Percentiles rank a stretch among this genome's conserved stretches.
These are phyloP conservation scores for Lysandra coridon DNA, from an alignment of 2,888 invertebrate genomes.

Conservation along the genomic window DNA sequence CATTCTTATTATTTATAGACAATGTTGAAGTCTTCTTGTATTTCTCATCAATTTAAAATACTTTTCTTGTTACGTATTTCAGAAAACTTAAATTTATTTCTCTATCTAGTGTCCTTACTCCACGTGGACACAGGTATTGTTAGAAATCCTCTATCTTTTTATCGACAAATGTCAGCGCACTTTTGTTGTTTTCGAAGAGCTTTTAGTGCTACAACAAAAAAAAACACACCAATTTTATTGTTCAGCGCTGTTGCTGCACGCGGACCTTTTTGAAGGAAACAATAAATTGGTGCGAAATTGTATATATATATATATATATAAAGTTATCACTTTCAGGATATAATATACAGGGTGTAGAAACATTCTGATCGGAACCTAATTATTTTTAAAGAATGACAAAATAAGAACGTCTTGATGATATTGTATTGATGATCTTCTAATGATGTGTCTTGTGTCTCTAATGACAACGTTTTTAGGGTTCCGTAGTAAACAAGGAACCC, in stretches of 20 bases:
- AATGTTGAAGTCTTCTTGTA: no score
- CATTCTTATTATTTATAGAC: no score
- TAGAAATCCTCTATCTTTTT: background rate
- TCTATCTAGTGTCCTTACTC: background rate
- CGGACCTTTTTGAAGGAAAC: background rate
- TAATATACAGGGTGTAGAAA: background rate
- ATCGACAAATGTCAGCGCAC: conserved; percentile 2
- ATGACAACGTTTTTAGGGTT: no score
- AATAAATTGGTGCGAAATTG: background rate
- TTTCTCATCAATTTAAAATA: background rate
- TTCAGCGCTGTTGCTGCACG: background rate
- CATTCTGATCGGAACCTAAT: background rate
- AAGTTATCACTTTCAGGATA: background rate
- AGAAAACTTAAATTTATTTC: background rate
- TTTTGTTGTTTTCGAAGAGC: conserved; percentile 7
- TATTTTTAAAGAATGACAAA: background rate
- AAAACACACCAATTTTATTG: background rate
- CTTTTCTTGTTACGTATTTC: background rate
- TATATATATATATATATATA: background rate
- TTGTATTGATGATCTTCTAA: no score
- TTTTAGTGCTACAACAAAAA: background rate
- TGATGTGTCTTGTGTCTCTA: no score
- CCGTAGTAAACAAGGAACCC: no score
- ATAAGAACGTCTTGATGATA: no score
- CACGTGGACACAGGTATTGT: background rate